Evolutionary conservation across 2,113 vertebrate genomes (phyloP), one percentile per base, ranked within the genome.

Genomic region (Peromyscus californicus): DNA sequence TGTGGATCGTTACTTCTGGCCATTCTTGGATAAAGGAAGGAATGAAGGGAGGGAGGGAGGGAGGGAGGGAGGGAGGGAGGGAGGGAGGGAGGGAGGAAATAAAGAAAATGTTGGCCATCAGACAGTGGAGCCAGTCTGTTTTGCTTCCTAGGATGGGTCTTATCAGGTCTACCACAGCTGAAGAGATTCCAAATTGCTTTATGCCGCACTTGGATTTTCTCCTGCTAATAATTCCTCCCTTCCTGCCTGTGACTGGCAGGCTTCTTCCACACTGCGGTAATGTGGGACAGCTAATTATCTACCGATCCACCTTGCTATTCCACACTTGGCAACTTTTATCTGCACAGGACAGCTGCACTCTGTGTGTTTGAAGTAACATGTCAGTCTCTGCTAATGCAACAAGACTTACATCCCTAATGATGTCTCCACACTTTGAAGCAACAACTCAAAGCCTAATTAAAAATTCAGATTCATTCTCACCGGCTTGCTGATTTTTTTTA

Each of bases 361-460:
- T 78, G 89, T 1, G 61, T 0, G 97, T 99, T 96, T 99, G 99
- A 99, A 99, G 99, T 95, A 95, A 59, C 97, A 98, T 93, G 98
- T 98, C 99, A 98, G 98, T 95, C 98, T 93, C 1, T 33, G 92
- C 98, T 97, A 98, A 97, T 95, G 98, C 98, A 96, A 96, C 97
- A 96, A 93, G 98, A 94, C 98, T 97, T 97, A 98, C 98, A 98
- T 93, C 98, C 59, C 98, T 98, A 92, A 99, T 98, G 97, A 98
- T 97, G 98, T 95, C 97, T 98, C 65, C 4, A 80, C 15, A 95
- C 99, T 99, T 98, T 99, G 99, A 99, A 99, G 99, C 97, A 97
- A 95, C 83, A 84, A 98, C 98, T 99, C 99, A 98, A 99, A 99
- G 98, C 98, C 97, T 98, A 98, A 99, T 99, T 99, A 99, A 99